Evolutionary conservation across 2,797 vertebrate species (phyloP), one percentile per base, ranked within the genome.

Genomic region (Lacerta viridis): DNA sequence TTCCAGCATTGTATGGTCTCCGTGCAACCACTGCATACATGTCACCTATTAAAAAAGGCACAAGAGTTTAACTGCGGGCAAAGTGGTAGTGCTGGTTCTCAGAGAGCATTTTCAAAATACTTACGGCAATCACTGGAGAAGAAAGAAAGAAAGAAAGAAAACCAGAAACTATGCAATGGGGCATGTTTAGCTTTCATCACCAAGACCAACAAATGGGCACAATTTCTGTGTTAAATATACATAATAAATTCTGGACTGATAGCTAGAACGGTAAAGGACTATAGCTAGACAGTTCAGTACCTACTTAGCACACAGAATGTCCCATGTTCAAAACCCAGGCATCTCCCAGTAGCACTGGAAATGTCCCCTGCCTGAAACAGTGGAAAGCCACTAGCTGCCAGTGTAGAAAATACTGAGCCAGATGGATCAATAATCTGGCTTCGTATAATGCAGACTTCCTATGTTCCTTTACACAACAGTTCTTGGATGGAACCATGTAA

Each of bases 1-100:
- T 93, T 99, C 99, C 92, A 99, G 97, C 99, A 99, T 99, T 7
- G 98, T 99, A 94, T 97, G 98, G 97, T 99, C 99, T 87, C 98
- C 98, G 93, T 98, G 98, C 93, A 98, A 97, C 98, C 98, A 99
- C 84, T 98, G 99, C 98, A 99, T 98, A 95, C 98, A 98, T 5
- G 98, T 97, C 97, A 99, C 98, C 98, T 99, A 66, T 93, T 88
- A 93, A 79, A 90, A 93, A 83, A 97, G 90, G 3, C 25, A 89
- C 92, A 92, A 95, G 61, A 89, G 72, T 79, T 90, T 89, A 85
- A n/a, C 83, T 72, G 41, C 15, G 72, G 39, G 59, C 33, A 43
- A 7, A 69, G 46, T 13, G 79, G 50, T 2, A 69, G 29, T 59
- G 1, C 1, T 46, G 83, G 50, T 85, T 84, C 74, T 15, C 4